A percentile compares a stretch with the other conserved stretches of the same genome.
phyloP scores from a whole-genome alignment of 2,888 invertebrate genomes.

The Acronicta alni region DNA sequence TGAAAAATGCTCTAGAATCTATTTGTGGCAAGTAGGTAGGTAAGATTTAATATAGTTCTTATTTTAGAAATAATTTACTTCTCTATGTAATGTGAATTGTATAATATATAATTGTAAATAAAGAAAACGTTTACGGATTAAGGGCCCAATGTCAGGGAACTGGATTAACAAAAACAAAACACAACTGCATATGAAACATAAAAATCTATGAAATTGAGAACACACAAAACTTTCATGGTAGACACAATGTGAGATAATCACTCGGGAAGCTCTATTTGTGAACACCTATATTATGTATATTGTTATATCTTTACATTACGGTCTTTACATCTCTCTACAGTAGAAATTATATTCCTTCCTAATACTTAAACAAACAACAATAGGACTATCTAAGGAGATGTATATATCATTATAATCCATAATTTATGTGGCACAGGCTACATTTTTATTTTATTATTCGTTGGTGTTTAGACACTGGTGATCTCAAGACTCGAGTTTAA shows the following conservation, averaged over 20 bases:
- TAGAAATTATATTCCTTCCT: constrained; percentile 76
- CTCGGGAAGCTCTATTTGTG: constrained; percentile 85
- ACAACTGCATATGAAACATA: constrained; percentile 10
- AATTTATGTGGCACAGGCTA: constrained; percentile 85
- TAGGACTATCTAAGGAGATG: constrained; percentile 82
- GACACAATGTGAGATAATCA: constrained; percentile 73
- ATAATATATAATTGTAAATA: constrained; percentile 20
- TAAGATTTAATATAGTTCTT: constrained; percentile 27
- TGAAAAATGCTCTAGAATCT: constrained; percentile 44
- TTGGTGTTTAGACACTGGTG: constrained; percentile 15
- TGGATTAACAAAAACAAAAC: constrained; percentile 12
- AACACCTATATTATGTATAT: constrained; percentile 72
- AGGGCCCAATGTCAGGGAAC: constrained; percentile 24
- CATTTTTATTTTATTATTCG: constrained; percentile 61
- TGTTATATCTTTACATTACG: constrained; percentile 68
- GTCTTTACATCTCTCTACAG: constrained; percentile 75
- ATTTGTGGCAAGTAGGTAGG: constrained; percentile 41
- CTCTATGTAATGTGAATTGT: constrained; percentile 30
- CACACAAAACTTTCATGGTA: constrained; percentile 69
- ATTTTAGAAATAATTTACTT: constrained; percentile 24
- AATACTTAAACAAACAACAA: constrained; percentile 78
- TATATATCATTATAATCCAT: constrained; percentile 73
- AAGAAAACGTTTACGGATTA: constrained; percentile 25
- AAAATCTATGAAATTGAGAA: constrained; percentile 24
- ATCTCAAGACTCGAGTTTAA: constrained; percentile 7